Evolutionary conservation across 2,113 vertebrate genomes (phyloP).

Genomic region (Conger conger): DNA sequence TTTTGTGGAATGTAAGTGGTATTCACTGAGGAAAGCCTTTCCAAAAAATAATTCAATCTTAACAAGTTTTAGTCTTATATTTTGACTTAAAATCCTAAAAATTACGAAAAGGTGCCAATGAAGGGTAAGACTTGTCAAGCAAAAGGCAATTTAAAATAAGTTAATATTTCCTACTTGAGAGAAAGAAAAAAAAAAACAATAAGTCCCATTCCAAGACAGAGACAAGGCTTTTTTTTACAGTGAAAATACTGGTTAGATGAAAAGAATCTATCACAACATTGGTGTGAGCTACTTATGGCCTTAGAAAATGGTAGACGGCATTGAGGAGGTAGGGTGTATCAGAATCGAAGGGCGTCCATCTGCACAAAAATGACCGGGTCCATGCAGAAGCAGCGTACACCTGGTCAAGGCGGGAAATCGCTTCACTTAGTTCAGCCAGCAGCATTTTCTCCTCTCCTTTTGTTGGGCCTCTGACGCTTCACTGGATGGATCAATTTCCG

Average conservation of each 20-base stretch:
- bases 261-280: not conserved
- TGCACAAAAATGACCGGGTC: not conserved
- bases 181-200: too few species aligned
- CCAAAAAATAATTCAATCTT: too few species aligned
- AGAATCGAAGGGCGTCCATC: not conserved
- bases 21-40: not conserved
- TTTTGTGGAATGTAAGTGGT: not conserved
- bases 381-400: not conserved
- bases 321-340: not conserved
- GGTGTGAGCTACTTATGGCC: not conserved
- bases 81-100: too few species aligned
- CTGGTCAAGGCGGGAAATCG: not conserved
- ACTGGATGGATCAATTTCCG: conserved; percentile 9
- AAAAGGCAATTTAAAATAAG: too few species aligned
- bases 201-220: too few species aligned
- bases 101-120: too few species aligned
- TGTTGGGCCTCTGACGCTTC: not conserved
- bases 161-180: too few species aligned
- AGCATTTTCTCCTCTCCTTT: conserved; percentile 16
- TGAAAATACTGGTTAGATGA: not conserved
- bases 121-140: too few species aligned
- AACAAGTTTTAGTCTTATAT: too few species aligned
- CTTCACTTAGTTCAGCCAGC: not conserved
- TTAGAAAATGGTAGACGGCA: not conserved
- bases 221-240: too few species aligned